Percentiles rank a stretch among this genome's conserved stretches.
Conservation (phyloP, 2,113 vertebrate species). For the Crotalus horridus region DNA sequence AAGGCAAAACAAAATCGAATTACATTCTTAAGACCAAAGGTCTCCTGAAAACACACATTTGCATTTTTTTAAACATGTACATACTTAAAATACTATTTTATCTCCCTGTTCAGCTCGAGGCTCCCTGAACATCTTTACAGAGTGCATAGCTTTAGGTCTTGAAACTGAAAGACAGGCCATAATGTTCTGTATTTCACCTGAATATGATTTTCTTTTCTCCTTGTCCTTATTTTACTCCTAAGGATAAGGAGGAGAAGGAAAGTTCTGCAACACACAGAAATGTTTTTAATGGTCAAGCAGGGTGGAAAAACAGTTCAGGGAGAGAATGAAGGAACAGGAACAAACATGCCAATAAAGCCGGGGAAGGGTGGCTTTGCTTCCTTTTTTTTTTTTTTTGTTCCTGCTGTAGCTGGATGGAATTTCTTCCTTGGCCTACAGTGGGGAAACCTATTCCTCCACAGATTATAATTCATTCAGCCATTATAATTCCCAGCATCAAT, state of each 20-base stretch:
- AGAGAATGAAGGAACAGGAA: background rate
- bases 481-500: background rate
- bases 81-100: background rate
- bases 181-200: background rate
- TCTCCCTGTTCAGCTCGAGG: background rate
- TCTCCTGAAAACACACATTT: background rate
- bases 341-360: background rate
- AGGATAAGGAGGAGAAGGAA: background rate
- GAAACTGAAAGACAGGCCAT: background rate
- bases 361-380: background rate
- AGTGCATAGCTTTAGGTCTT: background rate
- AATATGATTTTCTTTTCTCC: background rate
- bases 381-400: too few relatives aligned
- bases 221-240: background rate
- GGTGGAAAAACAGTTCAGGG: background rate
- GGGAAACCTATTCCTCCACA: background rate
- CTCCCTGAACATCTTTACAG: background rate
- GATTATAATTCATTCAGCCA: background rate
- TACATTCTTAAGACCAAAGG: background rate
- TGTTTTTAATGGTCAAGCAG: background rate
- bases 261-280: background rate
- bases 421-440: background rate
- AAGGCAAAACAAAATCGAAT: background rate
- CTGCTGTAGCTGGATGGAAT: background rate
- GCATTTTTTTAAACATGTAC: background rate